These are phyloP conservation scores for Cirrhinus mrigala DNA, from an alignment of 2,797 vertebrate species.

Conservation along the genomic window DNA sequence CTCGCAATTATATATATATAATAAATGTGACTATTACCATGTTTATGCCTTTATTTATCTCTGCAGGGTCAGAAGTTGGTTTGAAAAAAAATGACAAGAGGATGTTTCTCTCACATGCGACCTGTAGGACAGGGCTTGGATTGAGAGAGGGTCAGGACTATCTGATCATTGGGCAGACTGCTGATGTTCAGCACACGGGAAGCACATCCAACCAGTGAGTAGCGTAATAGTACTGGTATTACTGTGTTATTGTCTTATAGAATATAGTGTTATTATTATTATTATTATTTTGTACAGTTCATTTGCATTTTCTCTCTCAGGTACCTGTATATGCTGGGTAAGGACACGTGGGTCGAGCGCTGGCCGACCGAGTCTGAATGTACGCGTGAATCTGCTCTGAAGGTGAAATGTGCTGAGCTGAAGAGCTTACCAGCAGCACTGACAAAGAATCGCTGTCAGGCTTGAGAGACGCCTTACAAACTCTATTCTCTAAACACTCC, in stretches of 20 bases:
- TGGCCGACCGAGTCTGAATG: slow-evolving; percentile 75
- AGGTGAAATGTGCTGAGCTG: slow-evolving; percentile 66
- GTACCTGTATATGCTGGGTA: slow-evolving; percentile 73
- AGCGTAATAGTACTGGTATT: background rate
- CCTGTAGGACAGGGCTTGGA: slow-evolving; percentile 72
- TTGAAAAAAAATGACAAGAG: slow-evolving; percentile 66
- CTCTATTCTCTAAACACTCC: background rate
- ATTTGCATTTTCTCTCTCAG: slow-evolving; percentile 61
- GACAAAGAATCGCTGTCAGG: slow-evolving; percentile 60
- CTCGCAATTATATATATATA: no score
- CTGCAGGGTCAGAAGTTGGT: slow-evolving; percentile 71
- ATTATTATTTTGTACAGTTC: background rate
- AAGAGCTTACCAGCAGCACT: slow-evolving; percentile 52
- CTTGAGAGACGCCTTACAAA: slow-evolving; percentile 52
- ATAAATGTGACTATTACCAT: no score
- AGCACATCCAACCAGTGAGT: slow-evolving; percentile 65
- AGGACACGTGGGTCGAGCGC: slow-evolving; percentile 77
- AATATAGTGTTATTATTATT: no score
- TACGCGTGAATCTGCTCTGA: slow-evolving; percentile 43
- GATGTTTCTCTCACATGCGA: slow-evolving; percentile 75
- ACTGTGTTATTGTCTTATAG: no score
- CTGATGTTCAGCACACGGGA: slow-evolving; percentile 72
- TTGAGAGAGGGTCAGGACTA: slow-evolving; percentile 73
- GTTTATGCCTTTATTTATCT: no score
- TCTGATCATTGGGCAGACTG: slow-evolving; percentile 74